A percentile compares a stretch with the other conserved stretches of the same genome.
Evolutionary conservation across 2,797 vertebrate species (phyloP).

Genomic region (Neoniphon sammara): DNA sequence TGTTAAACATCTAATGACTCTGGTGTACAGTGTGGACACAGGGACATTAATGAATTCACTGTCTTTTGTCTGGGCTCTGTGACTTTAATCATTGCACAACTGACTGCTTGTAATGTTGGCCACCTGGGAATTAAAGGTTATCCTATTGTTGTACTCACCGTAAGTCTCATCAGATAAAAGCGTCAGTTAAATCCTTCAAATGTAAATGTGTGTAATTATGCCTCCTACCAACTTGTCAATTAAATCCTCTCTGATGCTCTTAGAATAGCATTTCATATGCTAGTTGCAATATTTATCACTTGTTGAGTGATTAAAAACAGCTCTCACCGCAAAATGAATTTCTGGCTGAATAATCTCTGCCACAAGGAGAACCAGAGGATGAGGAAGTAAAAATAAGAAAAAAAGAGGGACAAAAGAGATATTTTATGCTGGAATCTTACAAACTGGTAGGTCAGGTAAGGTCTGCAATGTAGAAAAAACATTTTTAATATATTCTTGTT

Average conservation of each 20-base stretch:
- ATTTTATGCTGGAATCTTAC: neutral
- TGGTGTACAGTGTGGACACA: neutral
- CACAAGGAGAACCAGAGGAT: neutral
- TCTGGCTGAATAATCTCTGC: neutral
- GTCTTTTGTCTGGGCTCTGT: neutral
- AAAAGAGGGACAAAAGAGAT: neutral
- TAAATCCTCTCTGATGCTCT: neutral
- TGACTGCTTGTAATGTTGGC: neutral
- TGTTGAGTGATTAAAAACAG: constrained; percentile 1
- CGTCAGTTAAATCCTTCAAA: neutral
- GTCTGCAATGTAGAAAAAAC: neutral
- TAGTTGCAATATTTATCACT: neutral
- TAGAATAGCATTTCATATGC: constrained; percentile 3
- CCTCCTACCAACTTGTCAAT: neutral
- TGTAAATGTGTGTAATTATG: neutral
- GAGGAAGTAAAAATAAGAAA: neutral
- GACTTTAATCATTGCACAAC: neutral
- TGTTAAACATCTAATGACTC: neutral
- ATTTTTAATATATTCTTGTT: neutral
- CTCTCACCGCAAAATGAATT: neutral
- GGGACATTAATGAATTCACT: neutral
- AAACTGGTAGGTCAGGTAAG: neutral
- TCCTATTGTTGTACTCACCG: neutral
- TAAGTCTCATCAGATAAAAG: neutral
- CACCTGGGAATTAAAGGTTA: neutral